Percentiles rank a stretch among this genome's conserved stretches.
These are phyloP conservation scores for human (Homo sapiens) DNA, from an alignment of 2,113 vertebrate species.

Conservation along the genomic window DNA sequence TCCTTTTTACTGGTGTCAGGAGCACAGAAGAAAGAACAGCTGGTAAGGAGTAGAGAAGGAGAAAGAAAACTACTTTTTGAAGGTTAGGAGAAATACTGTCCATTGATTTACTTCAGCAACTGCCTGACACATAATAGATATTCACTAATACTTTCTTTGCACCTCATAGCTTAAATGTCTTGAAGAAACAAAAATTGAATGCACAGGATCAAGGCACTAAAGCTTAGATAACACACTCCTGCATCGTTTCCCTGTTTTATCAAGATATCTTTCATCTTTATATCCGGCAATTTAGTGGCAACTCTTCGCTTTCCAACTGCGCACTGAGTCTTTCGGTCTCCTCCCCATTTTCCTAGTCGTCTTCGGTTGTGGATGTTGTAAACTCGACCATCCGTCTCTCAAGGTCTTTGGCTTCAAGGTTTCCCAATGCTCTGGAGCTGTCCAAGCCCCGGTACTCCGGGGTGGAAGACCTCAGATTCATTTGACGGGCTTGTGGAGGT, in stretches of 20 bases:
- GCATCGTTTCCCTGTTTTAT: neutral
- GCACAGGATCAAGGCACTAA: constrained; percentile 35
- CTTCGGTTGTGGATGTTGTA: constrained; percentile 24
- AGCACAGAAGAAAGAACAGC: neutral
- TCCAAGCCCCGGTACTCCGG: neutral
- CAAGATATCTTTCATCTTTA: constrained; percentile 32
- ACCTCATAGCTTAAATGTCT: constrained; percentile 42
- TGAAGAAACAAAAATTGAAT: constrained; percentile 40
- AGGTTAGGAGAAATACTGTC: constrained; percentile 33
- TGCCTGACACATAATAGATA: neutral
- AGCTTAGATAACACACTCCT: neutral
- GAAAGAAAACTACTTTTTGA: constrained; percentile 40
- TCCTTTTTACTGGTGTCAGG: constrained; percentile 10
- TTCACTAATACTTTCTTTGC: constrained; percentile 44
- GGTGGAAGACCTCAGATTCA: neutral
- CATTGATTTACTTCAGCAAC: neutral
- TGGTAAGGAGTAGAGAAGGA: neutral
- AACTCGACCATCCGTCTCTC: neutral
- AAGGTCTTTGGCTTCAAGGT: neutral
- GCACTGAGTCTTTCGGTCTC: constrained; percentile 21
- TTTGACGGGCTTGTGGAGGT: neutral
- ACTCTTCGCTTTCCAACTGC: constrained; percentile 3
- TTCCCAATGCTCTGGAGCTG: neutral
- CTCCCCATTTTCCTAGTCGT: neutral
- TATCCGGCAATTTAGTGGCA: neutral